A percentile compares a stretch with the other conserved stretches of the same genome.
Conservation (phyloP, 1,140 invertebrate genomes). For the Lucilia cuprina region DNA sequence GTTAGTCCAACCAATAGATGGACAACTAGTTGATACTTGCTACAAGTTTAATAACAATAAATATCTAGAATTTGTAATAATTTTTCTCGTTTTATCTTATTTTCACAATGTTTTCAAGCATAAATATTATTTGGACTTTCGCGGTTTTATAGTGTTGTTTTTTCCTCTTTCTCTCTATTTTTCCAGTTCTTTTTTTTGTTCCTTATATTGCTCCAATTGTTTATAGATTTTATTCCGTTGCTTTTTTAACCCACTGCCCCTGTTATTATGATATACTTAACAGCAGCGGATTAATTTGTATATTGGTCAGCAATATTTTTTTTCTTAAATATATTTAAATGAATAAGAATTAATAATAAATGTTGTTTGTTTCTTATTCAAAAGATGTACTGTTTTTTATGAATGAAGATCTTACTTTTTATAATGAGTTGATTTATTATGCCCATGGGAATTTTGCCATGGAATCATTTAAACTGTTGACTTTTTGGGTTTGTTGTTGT, state of each 20-base stretch:
- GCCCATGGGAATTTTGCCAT: background rate
- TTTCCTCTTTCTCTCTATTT: background rate
- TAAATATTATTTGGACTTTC: conserved; percentile 6
- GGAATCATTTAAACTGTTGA: no score
- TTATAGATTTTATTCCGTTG: conserved; percentile 23
- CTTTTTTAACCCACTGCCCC: conserved; percentile 27
- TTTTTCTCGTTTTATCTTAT: background rate
- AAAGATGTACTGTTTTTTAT: background rate
- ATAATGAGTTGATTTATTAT: background rate
- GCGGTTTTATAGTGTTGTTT: background rate
- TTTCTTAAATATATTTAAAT: background rate
- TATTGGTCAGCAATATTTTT: background rate
- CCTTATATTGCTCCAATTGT: conserved; percentile 28
- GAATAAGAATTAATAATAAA: background rate
- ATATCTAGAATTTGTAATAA: background rate
- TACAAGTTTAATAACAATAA: background rate
- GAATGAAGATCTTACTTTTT: background rate
- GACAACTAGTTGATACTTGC: background rate
- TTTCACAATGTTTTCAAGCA: background rate
- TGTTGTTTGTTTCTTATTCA: background rate
- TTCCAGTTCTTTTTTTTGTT: background rate
- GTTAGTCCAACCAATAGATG: background rate
- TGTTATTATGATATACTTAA: conserved; percentile 3
- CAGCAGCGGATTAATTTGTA: background rate
- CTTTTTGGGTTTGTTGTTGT: no score